Evolutionary conservation across 1,140 invertebrate species (phyloP), one percentile per base, ranked within the genome.

Genomic region (Epicauta chinensis): DNA sequence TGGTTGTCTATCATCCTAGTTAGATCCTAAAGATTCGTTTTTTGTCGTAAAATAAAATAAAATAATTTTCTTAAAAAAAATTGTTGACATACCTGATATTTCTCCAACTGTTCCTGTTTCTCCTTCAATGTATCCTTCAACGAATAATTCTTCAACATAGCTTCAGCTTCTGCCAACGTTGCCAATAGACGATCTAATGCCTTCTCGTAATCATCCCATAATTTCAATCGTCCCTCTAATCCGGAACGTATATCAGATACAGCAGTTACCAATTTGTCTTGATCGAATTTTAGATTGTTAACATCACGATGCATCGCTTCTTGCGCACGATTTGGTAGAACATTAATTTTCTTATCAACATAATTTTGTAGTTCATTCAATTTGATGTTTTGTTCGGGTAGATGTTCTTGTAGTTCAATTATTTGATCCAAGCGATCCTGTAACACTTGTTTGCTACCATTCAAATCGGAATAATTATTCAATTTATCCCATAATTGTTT

Each of bases 191-290:
- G 77, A 56, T 94, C 91, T 60, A 93, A 81, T 2, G 87, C 86
- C 48, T 81, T 81, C 65, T 97, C 93, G 65, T 94, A 97, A 51
- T 92, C 87, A 37, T 77, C 82, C 93, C 93, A 97, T 71, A 94
- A 90, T 59, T 87, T 81, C 31, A 97, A 77, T 49, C 87, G 82
- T 56, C 91, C 86, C 69, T 93, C 87, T 16, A 97, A 75, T 23
- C 81, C 81, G 58, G 84, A 82, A 61, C 82, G 81, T 0, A 87
- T 82, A 65, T 93, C 89, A 51, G 77, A 81, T 17, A 91, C 72
- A 0, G 84, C 80, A 1, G 78, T 78, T n/a, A 78, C 76, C 51
- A 91, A 89, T 64, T 92, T 93, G 44, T 91, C 88, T 62, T 85
- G 82, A 60, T 93, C 90, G 55, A 78, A 78, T 65, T 75, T 86